Conservation (phyloP, 2,888 invertebrate genomes). For the Mythimna albipuncta region DNA sequence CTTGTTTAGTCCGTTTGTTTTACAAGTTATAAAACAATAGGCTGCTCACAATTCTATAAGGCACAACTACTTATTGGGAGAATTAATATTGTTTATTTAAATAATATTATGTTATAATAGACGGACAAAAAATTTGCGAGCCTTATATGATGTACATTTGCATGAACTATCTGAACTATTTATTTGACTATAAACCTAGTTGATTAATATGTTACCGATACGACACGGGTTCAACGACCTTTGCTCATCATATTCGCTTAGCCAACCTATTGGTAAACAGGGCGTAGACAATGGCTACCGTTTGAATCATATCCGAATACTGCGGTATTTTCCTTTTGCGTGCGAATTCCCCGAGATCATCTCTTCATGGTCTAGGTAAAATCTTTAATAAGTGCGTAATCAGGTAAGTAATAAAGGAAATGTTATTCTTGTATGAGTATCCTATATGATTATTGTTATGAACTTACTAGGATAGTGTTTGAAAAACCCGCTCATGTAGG, state of each 20-base stretch:
- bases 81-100: conserved; percentile 65
- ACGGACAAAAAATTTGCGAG: conserved; percentile 58
- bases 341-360: conserved; percentile 8
- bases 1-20: conserved; percentile 66
- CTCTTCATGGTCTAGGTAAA: background rate
- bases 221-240: conserved; percentile 46
- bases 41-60: conserved; percentile 63
- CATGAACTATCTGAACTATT: conserved; percentile 57
- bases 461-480: conserved; percentile 40
- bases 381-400: conserved; percentile 3
- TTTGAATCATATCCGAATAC: conserved; percentile 19
- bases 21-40: conserved; percentile 71
- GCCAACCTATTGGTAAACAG: background rate
- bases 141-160: conserved; percentile 56
- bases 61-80: conserved; percentile 60
- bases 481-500: conserved; percentile 64
- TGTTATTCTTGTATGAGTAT: background rate
- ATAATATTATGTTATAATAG: conserved; percentile 67
- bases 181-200: conserved; percentile 45
- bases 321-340: conserved; percentile 12
- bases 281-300: conserved; percentile 2
- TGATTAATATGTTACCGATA: conserved; percentile 39
- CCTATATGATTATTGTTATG: conserved; percentile 28
- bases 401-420: background rate
- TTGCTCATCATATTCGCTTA: conserved; percentile 27